Evolutionary conservation across 2,113 vertebrate species (phyloP), one percentile per base, ranked within the genome.

Genomic region (Pedionomus torquatus): DNA sequence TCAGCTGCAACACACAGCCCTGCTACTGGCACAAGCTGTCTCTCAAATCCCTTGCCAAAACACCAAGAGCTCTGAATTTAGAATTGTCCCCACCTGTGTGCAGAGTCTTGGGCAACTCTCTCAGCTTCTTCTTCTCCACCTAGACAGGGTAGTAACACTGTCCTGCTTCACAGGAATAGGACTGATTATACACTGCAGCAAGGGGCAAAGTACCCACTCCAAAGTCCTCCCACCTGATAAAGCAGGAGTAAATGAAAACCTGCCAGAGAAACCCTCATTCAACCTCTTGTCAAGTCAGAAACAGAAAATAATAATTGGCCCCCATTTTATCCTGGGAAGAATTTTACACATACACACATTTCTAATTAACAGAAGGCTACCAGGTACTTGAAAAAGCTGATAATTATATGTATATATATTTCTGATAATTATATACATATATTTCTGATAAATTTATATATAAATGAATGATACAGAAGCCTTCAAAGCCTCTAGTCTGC

Each of bases 141-240:
- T 33, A 6, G 30, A n/a, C 1, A 54, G 46, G 31, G 37, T 1
- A 64, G 8, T 21, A 66, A 46, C 48, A 43, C 18, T 1, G 0
- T 43, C n/a, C 30, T 13, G 30, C 13, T 44, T 43, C 65, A 30
- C 2, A 3, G 44, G 13, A 39, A 33, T 30, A 44, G 21, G 13
- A 35, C 8, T 55, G 39, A 89, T 37, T 81, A 33, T 80, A 35
- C 15, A 51, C 20, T 8, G 23, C 15, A 78, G 57, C 33, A 66
- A 68, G 25, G 26, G 17, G 9, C 2, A 2, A 61, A 69, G 31
- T 35, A 71, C 37, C 68, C 19, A 33, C 30, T 63, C 30, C 15
- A 13, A 43, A 69, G 41, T 16, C 41, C 57, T 66, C 41, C 26
- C 24, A 35, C 43, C 33, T 44, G 33, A 43, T 30, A 63, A 86